Conservation (phyloP, 2,888 invertebrate species). For the Allophyes oxyacanthae region DNA sequence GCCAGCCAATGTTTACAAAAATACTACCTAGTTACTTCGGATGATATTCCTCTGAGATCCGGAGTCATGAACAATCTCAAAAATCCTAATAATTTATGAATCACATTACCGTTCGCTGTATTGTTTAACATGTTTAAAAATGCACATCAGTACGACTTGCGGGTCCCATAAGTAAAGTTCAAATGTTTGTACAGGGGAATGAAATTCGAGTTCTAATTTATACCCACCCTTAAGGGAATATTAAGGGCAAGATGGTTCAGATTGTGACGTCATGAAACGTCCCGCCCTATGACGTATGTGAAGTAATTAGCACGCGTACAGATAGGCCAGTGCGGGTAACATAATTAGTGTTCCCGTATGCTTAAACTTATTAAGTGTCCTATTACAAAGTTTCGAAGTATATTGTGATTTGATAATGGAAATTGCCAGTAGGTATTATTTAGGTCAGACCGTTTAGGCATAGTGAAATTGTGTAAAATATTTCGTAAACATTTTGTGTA, state of each 20-base stretch:
- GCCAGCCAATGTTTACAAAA: no score
- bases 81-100: slow-evolving; percentile 27
- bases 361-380: slow-evolving; percentile 55
- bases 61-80: background rate
- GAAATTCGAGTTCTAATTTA: slow-evolving; percentile 79
- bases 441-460: slow-evolving; percentile 8
- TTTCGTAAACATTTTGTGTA: slow-evolving; percentile 12
- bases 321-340: slow-evolving; percentile 54
- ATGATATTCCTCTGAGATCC: background rate
- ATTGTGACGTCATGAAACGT: slow-evolving; percentile 67
- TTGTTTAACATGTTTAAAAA: slow-evolving; percentile 49
- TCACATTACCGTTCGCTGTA: slow-evolving; percentile 28
- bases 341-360: slow-evolving; percentile 57
- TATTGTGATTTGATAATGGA: slow-evolving; percentile 44
- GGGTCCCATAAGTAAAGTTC: slow-evolving; percentile 70
- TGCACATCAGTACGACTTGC: slow-evolving; percentile 51
- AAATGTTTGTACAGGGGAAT: slow-evolving; percentile 76
- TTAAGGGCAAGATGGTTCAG: slow-evolving; percentile 63
- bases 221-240: slow-evolving; percentile 72
- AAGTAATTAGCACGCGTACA: slow-evolving; percentile 73
- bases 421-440: slow-evolving; percentile 23
- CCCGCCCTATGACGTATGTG: slow-evolving; percentile 73
- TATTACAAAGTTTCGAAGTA: slow-evolving; percentile 50
- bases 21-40: background rate
- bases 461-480: slow-evolving; percentile 4